Percentiles rank a stretch among this genome's conserved stretches.
Evolutionary conservation across 2,113 vertebrate genomes (phyloP).

Genomic region (Lepus timidus): DNA sequence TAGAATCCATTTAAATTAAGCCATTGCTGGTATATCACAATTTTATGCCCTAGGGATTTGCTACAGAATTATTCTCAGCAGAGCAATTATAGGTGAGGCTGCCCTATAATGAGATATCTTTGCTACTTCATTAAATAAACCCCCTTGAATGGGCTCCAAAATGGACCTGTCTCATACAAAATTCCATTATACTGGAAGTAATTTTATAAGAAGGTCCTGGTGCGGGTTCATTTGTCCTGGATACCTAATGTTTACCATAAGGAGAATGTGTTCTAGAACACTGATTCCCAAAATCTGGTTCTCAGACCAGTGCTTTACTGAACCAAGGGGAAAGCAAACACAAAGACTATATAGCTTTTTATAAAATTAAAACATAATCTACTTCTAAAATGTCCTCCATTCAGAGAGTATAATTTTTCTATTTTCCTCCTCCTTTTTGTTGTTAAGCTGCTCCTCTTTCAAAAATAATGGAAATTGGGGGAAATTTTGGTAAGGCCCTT

Average conservation of each 20-base stretch:
- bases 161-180: conserved; percentile 80
- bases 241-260: conserved; percentile 80
- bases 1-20: conserved; percentile 74
- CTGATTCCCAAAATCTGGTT: conserved; percentile 72
- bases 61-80: conserved; percentile 81
- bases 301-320: conserved; percentile 50
- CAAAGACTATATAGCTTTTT: conserved; percentile 51
- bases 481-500: conserved; percentile 29
- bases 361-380: conserved; percentile 58
- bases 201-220: conserved; percentile 78
- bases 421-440: neutral
- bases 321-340: conserved; percentile 31
- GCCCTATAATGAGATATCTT: conserved; percentile 82
- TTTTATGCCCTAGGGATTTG: conserved; percentile 73
- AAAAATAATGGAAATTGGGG: neutral
- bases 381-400: conserved; percentile 37
- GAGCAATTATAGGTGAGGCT: conserved; percentile 83
- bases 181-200: conserved; percentile 80
- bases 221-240: conserved; percentile 57
- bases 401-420: conserved; percentile 21
- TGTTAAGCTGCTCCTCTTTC: neutral
- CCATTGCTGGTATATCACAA: conserved; percentile 75
- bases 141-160: conserved; percentile 74
- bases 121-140: conserved; percentile 83
- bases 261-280: conserved; percentile 76